Base-by-base conservation (phyloP, 2,113 vertebrate genomes). In the Paracanthobrama guichenoti region DNA sequence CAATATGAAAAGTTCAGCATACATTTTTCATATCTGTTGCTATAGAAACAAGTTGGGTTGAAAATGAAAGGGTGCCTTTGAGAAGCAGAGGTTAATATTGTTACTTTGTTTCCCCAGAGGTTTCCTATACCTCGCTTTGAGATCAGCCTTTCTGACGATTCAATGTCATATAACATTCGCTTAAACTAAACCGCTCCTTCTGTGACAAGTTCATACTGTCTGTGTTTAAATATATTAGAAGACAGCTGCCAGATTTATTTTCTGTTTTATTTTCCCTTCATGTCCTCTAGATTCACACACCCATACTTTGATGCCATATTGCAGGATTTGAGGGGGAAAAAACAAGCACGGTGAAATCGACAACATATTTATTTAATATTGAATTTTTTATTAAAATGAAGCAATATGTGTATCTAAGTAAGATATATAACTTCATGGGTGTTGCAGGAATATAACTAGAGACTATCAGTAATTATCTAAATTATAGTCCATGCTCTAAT, bases 181-280 rank as follows among this genome's bases (percentile, higher is more conserved):
- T 75, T 75, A 20, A 50, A 50, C 76, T 59, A 85, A 87, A 85
- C 39, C 66, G 64, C 77, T 67, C 85, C 4, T 74, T 78, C 24
- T 72, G 78, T 88, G 81, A 92, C 84, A 35, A 6, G 13, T 77
- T 46, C 75, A 88, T 87, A 87, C 90, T 87, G 81, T 71, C 78
- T 72, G 59, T 79, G 46, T 83, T 81, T 80, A 80, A 85, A 84
- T 87, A 85, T 89, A 86, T 88, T 88, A 84, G 46, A 67, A 88
- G 88, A 88, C 88, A 91, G 86, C 90, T 90, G 88, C 83, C 87
- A 85, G 82, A 75, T 78, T 76, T 75, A 28, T 26, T 89, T 86
- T 85, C 42, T 46, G 57, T 91, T 87, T 48, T 75, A 81, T 46
- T 84, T 84, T 82, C 76, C 60, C 48, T 35, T 85, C 13, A 88